Evolutionary conservation across 2,113 vertebrate genomes (phyloP), one percentile per base, ranked within the genome.

Genomic region (Cavia porcellus): DNA sequence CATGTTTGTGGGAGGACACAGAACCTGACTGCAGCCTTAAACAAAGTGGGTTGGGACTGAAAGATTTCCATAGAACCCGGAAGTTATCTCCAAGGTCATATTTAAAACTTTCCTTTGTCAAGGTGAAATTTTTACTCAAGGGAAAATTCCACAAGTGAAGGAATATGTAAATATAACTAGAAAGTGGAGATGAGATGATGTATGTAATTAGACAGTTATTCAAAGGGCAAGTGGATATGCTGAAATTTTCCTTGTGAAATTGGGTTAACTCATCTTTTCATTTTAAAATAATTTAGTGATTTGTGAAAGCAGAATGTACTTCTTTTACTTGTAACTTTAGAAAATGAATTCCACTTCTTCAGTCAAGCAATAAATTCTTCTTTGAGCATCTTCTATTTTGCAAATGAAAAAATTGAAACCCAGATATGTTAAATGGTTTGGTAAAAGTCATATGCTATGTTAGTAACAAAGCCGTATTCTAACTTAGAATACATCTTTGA

Each of bases 81-180:
- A 89, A 86, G 90, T 70, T 70, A 62, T 90, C 75, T 92, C 30
- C 15, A 83, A 70, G 89, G 90, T 74, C 2, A 12, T 87, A 57
- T 95, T 94, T 90, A 90, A 86, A 85, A 64, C 42, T 93, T 96
- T 93, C 7, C 70, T 95, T 77, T 94, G 72, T 90, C 59, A 86
- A 92, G 74, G 94, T 38, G 89, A 86, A 14, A 81, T 87, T 8
- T 84, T 50, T 42, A 85, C 38, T 94, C 59, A 94, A 92, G 57
- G 62, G 15, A 86, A 97, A 95, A 91, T 90, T 77, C 15, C 20
- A 61, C 11, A 74, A 95, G 86, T 74, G 94, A 79, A 30, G 68
- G 35, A 74, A 45, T 59, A 61, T 79, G 80, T 61, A 86, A 82
- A 50, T 93, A 72, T 79, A 32, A 32, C 38, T 87, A 85, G 38